These are phyloP conservation scores for Caenorhabditis brenneri DNA, from an alignment of 1,140 invertebrate species.

Conservation along the genomic window DNA sequence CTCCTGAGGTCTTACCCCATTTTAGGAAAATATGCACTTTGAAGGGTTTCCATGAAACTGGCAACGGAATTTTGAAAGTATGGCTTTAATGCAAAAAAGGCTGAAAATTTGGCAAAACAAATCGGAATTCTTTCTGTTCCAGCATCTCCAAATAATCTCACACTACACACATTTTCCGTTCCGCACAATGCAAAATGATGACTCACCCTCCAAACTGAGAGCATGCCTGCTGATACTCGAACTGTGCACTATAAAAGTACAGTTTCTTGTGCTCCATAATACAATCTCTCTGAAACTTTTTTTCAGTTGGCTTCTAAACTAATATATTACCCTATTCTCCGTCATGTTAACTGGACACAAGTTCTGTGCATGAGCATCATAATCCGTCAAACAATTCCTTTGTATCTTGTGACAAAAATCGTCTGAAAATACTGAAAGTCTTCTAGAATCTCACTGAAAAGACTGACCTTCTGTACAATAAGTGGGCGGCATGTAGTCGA, in stretches of 20 bases:
- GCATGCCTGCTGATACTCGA: conserved; percentile 19
- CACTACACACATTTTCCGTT: too few relatives aligned
- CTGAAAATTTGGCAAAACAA: too few relatives aligned
- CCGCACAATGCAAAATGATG: too few relatives aligned
- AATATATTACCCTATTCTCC: background rate
- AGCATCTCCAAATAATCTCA: too few relatives aligned
- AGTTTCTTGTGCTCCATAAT: background rate
- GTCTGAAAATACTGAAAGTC: background rate
- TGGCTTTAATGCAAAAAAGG: too few relatives aligned
- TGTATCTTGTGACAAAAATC: conserved; percentile 9
- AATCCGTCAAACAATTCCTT: conserved; percentile 29
- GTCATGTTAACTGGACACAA: background rate
- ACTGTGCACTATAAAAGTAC: conserved; percentile 1
- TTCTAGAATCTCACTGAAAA: background rate
- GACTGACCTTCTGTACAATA: background rate
- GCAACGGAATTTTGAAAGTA: too few relatives aligned
- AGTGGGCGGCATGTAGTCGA: background rate
- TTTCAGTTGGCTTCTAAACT: background rate
- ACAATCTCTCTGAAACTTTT: background rate
- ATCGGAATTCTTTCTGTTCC: background rate
- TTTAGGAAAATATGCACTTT: too few relatives aligned
- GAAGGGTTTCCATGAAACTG: too few relatives aligned
- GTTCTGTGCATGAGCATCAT: background rate
- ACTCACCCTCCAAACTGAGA: background rate
- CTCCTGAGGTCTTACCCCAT: too few relatives aligned